phyloP scores from a whole-genome alignment of 2,113 vertebrate genomes.

The Dicaeum eximium region DNA sequence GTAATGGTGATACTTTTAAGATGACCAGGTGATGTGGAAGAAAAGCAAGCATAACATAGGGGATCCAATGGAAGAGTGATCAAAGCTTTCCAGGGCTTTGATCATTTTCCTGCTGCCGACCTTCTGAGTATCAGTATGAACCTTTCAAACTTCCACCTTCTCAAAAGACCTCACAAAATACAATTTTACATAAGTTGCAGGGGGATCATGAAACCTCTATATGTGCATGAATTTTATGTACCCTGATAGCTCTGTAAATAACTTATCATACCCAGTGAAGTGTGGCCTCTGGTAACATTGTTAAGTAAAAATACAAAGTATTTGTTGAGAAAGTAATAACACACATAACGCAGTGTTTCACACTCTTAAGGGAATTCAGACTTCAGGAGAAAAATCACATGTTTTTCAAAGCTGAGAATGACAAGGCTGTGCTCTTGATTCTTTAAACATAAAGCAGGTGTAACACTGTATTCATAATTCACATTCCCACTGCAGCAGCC shows the following conservation, averaged over 20 bases:
- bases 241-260: not conserved
- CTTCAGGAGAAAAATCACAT: not conserved
- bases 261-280: not conserved
- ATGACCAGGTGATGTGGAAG: not conserved
- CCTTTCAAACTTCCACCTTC: not conserved
- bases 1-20: not conserved
- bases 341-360: not conserved
- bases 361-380: not conserved
- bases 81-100: not conserved
- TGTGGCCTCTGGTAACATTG: not conserved
- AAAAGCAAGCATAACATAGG: not conserved
- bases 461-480: not conserved
- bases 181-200: not conserved
- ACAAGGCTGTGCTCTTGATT: not conserved
- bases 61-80: not conserved
- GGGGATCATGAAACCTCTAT: not conserved
- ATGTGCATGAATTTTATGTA: not conserved
- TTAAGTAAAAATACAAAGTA: not conserved
- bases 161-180: not conserved
- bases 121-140: not conserved
- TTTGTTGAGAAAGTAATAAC: not conserved
- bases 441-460: not conserved
- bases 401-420: not conserved
- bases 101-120: not conserved
- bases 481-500: not conserved